phyloP scores from a whole-genome alignment of 2,888 invertebrate genomes.

The Crematogaster levior region DNA sequence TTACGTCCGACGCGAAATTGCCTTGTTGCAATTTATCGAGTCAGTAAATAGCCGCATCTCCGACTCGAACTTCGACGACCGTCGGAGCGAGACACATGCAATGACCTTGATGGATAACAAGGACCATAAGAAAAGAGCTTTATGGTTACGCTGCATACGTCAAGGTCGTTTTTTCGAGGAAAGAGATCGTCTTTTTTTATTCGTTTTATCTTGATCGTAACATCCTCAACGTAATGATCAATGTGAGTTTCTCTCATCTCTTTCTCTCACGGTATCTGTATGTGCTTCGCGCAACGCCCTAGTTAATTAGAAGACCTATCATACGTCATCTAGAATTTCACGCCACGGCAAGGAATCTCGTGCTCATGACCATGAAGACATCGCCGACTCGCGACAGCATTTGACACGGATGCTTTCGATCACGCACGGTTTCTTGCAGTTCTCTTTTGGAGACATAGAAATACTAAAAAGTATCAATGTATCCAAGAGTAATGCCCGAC shows the following conservation, averaged over 20 bases:
- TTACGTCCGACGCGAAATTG: constrained; percentile 12
- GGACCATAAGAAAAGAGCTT: neutral
- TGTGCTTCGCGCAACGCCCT: constrained; percentile 27
- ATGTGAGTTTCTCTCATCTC: constrained; percentile 6
- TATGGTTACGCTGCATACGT: neutral
- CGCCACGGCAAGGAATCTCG: constrained; percentile 26
- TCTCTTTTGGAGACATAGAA: neutral
- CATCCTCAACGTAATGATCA: neutral
- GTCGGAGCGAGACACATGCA: constrained; percentile 26
- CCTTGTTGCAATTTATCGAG: constrained; percentile 22
- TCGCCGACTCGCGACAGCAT: neutral
- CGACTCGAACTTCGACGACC: constrained; percentile 19
- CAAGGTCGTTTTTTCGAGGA: neutral
- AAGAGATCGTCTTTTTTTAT: neutral
- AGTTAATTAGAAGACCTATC: constrained; percentile 47
- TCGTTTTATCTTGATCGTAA: constrained; percentile 8
- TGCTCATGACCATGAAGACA: constrained; percentile 28
- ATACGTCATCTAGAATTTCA: constrained; percentile 50
- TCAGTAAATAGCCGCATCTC: constrained; percentile 3
- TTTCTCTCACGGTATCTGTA: constrained; percentile 7
- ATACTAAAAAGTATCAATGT: neutral
- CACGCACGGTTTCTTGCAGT: constrained; percentile 5
- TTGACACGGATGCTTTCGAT: constrained; percentile 4
- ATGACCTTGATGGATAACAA: constrained; percentile 38
- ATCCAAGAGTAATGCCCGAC: neutral